Evolutionary conservation across 2,888 invertebrate species (phyloP), one percentile per base, ranked within the genome.

Genomic region (Dichetophora obliterata): DNA sequence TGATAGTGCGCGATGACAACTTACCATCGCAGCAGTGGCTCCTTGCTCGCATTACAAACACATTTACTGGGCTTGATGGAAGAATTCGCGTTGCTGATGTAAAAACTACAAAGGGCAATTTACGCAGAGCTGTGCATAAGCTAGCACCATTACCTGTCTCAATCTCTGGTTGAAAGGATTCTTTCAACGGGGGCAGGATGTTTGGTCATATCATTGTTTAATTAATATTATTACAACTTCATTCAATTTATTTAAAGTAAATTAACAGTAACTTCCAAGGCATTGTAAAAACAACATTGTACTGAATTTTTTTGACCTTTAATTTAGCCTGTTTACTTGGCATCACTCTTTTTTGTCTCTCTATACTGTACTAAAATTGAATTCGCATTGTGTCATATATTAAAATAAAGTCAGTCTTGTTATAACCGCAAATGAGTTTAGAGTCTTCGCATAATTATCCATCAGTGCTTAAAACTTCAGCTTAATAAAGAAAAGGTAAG

Each of bases 71-170:
- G 8, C 19, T 66, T 34, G 77, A 81, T 76, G 78, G 77, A 11
- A 75, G 69, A 24, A 75, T 80, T 8, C 68, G 79, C 52, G 78
- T 79, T 3, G 78, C 78, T 3, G 78, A 80, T 27, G 43, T 80
- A 3, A 71, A 75, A 24, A 79, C 78, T 11, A 6, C 63, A 59
- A 79, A 78, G 31, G 79, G 78, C 0, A 24, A 50, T 8, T 43
- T 71, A 22, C 54, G 75, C 16, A 52, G 76, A 6, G 19, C 75
- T 5, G 71, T 79, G 3, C 76, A 77, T 19, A 79, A 76, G 27
- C 48, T 79, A 4, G 79, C 77, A 5, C 75, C 77, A 6, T 6
- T 79, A 31, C 77, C 79, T 16, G 48, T 1, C 14, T 54, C 52
- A 11, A 31, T 27, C 34, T 19, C 14, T n/a, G n/a, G 2, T 61